Evolutionary conservation across 2,888 invertebrate genomes (phyloP).

Genomic region (Dermolepida albohirtum): DNA sequence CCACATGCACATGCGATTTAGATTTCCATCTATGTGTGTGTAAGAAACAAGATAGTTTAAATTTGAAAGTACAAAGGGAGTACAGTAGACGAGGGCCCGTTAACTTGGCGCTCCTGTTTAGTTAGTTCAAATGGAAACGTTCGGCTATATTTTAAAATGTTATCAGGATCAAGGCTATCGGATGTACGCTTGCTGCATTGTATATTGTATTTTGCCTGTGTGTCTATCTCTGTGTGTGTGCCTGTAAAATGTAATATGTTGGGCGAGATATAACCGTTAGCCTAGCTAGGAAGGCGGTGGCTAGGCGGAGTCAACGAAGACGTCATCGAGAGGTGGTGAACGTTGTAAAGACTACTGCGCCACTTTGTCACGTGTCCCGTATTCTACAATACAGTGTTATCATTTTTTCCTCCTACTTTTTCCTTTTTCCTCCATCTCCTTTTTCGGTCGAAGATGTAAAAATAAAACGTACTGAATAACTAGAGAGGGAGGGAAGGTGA

Average conservation of each 20-base stretch:
- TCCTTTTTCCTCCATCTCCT: too few species aligned
- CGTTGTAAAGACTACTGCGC: slow-evolving; percentile 46
- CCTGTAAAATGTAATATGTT: slow-evolving; percentile 47
- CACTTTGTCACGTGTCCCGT: slow-evolving; percentile 40
- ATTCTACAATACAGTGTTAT: slow-evolving; percentile 23
- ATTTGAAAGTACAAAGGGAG: slow-evolving; percentile 55
- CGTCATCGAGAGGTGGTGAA: slow-evolving; percentile 47
- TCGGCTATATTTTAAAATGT: slow-evolving; percentile 63
- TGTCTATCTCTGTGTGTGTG: slow-evolving; percentile 12
- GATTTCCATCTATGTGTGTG: slow-evolving; percentile 53
- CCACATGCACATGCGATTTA: slow-evolving; percentile 48
- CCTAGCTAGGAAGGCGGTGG: slow-evolving; percentile 61
- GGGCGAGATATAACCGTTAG: slow-evolving; percentile 58
- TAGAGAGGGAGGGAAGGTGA: slow-evolving; percentile 11
- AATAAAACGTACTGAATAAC: background rate
- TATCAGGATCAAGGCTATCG: slow-evolving; percentile 54
- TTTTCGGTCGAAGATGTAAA: too few species aligned
- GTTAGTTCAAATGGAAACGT: slow-evolving; percentile 50
- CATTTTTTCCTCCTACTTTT: slow-evolving; percentile 8
- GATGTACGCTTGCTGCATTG: slow-evolving; percentile 44
- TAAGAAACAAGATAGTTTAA: slow-evolving; percentile 55
- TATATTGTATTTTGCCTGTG: slow-evolving; percentile 19
- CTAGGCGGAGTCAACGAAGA: slow-evolving; percentile 60
- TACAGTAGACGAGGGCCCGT: slow-evolving; percentile 37
- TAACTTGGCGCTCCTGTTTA: too few species aligned